phyloP scores from a whole-genome alignment of 1,140 invertebrate species.

The Xylocopa sonorina region DNA sequence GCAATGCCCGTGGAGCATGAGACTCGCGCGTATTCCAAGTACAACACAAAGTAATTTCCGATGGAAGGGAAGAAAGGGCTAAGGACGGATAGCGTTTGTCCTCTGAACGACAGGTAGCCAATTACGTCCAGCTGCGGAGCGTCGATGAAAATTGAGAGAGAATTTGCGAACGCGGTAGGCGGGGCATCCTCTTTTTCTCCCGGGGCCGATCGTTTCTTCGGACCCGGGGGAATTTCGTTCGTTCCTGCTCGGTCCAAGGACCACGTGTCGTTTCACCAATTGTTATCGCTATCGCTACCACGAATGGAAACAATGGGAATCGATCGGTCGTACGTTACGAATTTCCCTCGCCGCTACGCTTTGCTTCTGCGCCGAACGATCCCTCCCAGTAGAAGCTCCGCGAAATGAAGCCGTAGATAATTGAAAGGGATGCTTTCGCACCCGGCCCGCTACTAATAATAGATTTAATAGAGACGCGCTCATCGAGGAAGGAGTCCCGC shows the following conservation, averaged over 20 bases:
- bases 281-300: background rate
- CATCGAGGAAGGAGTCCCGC: constrained; percentile 78
- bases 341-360: constrained; percentile 6
- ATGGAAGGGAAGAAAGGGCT: constrained; percentile 33
- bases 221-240: constrained; percentile 8
- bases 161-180: constrained; percentile 61
- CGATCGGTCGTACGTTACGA: background rate
- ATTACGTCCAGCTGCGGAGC: constrained; percentile 64
- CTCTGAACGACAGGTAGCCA: constrained; percentile 61
- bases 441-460: constrained; percentile 76
- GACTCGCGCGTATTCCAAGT: constrained; percentile 33
- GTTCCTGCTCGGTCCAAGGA: background rate
- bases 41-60: constrained; percentile 51
- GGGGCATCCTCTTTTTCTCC: background rate
- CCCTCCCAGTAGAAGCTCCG: constrained; percentile 32
- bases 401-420: constrained; percentile 73
- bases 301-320: too few relatives aligned
- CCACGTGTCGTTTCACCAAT: background rate
- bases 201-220: background rate
- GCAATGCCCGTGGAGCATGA: constrained; percentile 41
- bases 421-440: constrained; percentile 80
- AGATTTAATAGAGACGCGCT: constrained; percentile 82
- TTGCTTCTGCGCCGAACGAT: background rate
- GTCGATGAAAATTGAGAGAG: constrained; percentile 67
- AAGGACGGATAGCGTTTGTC: constrained; percentile 46